Evolutionary conservation across 2,888 invertebrate species (phyloP), one percentile per base, ranked within the genome.

Genomic region (Acanthococcus lagerstroemiae): DNA sequence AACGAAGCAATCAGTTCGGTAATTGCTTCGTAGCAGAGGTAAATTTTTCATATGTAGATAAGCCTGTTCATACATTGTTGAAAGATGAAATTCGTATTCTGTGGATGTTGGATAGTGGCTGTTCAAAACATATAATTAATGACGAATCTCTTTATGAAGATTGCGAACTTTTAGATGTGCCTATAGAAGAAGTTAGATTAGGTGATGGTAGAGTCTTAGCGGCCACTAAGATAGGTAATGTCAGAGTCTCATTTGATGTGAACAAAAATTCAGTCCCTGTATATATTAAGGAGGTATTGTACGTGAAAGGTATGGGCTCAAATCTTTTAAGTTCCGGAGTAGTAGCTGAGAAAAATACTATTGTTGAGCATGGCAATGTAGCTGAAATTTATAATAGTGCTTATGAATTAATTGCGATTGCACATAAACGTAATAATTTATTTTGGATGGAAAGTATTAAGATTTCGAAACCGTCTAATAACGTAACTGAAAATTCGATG

Each of bases 101-200:
- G 22, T 69, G 68, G 69, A 19, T 70, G 3, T 54, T 69, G 50
- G 68, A 68, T 44, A 69, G 68, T 27, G 69, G 68, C 7, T 68
- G 68, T 55, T 66, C 69, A 1, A 65, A 69, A 26, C 69, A 69
- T 26, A 67, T 70, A 24, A 52, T 70, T 7, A 68, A 66, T 1
- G 55, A 30, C 58, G 67, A 68, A 22, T 46, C 37, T 27, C 65
- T 17, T 45, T 67, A 67, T 48, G 48, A 60, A 22, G 50, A 68
- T 1, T 67, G n/a, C 66, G 26, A 57, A 27, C 24, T 5, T 22
- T 67, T 69, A 50, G 65, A 69, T 56, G 65, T 67, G 21, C 69
- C 70, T 0, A 44, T 70, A 5, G 24, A 67, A 56, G 27, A 68
- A 57, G 68, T 70, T 37, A 69, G 67, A 46, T 50, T 70, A 44